Evolutionary conservation across 2,888 invertebrate genomes (phyloP).

Genomic region (Priapulus caudatus): DNA sequence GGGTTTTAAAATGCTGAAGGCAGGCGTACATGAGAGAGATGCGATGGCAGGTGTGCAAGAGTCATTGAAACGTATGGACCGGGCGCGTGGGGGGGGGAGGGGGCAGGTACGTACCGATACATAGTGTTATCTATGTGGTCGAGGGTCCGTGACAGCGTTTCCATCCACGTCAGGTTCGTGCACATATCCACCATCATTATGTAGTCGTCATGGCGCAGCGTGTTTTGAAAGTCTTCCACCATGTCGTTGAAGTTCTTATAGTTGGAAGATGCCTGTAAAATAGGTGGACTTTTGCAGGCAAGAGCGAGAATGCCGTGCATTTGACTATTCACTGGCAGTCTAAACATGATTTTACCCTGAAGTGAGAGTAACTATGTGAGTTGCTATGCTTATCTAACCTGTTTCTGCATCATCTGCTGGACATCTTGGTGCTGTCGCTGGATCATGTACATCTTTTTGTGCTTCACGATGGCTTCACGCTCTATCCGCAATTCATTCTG

Average conservation of each 20-base stretch:
- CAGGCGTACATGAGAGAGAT: no score
- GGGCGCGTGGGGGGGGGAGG: no score
- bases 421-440: conserved; percentile 22
- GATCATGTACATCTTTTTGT: conserved; percentile 24
- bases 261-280: conserved; percentile 17
- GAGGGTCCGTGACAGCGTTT: conserved; percentile 21
- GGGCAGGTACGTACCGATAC: conserved; percentile 17
- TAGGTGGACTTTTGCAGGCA: no score
- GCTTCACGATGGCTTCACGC: conserved; percentile 17
- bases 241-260: conserved; percentile 23
- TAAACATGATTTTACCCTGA: neutral
- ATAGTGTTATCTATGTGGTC: conserved; percentile 21
- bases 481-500: conserved; percentile 18
- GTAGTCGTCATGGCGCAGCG: conserved; percentile 21
- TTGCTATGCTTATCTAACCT: no score
- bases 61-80: no score
- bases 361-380: no score
- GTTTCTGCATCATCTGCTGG: conserved; percentile 20
- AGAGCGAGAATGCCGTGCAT: no score
- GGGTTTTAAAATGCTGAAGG: no score
- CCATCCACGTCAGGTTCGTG: conserved; percentile 24
- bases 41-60: no score
- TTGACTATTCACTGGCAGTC: no score
- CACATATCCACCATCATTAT: conserved; percentile 21
- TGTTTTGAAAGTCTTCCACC: conserved; percentile 21